phyloP scores from a whole-genome alignment of 2,888 invertebrate genomes.

The Thera obeliscata region DNA sequence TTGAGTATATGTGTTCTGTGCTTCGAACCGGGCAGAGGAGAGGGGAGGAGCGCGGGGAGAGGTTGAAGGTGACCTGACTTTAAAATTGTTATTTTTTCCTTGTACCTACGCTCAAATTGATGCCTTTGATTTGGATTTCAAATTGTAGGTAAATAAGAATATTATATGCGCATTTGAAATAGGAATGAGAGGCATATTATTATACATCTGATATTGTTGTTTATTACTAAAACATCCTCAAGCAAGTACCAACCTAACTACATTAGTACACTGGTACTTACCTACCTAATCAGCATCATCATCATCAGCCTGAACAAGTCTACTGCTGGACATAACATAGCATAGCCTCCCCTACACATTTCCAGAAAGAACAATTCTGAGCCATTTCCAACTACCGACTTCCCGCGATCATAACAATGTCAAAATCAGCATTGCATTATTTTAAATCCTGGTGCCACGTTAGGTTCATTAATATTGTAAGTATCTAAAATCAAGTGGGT shows the following conservation, averaged over 20 bases:
- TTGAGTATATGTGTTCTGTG: no score
- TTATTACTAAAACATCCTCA: not conserved
- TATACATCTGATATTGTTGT: not conserved
- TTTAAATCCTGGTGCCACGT: not conserved
- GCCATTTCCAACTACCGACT: no score
- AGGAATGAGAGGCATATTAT: not conserved
- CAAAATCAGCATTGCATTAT: not conserved
- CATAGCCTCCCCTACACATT: no score
- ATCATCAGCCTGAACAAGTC: no score
- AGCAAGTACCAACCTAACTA: no score
- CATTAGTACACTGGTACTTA: no score
- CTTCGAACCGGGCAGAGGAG: constrained; percentile 12
- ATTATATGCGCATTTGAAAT: not conserved
- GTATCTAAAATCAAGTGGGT: not conserved
- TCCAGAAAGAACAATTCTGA: no score
- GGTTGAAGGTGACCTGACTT: constrained; percentile 31
- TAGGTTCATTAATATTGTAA: no score
- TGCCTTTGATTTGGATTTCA: not conserved
- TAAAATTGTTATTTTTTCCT: constrained; percentile 5
- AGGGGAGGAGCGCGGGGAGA: not conserved
- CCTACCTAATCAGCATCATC: no score
- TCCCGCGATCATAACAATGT: no score
- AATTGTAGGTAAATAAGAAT: not conserved
- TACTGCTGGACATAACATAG: no score
- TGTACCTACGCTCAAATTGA: constrained; percentile 2